Evolutionary conservation across 1,140 invertebrate species (phyloP).

Genomic region (Neodiprion lecontei): DNA sequence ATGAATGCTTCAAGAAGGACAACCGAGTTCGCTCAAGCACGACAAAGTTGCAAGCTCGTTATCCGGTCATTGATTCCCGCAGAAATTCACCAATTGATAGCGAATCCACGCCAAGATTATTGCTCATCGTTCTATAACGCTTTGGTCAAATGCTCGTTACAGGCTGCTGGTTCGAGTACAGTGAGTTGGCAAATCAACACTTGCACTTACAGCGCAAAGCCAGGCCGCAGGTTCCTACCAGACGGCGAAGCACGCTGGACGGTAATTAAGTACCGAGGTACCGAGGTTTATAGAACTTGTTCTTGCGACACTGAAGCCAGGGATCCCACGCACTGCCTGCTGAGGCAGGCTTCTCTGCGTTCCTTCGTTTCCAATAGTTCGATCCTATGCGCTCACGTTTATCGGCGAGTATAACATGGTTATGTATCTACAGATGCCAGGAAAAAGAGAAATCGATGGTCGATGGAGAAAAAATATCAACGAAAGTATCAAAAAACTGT

Average conservation of each 20-base stretch:
- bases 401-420: not conserved
- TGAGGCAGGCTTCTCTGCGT: too few species aligned
- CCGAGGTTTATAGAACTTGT: slow-evolving; percentile 7
- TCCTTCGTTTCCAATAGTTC: too few species aligned
- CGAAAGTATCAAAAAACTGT: too few species aligned
- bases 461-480: not conserved
- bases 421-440: not conserved
- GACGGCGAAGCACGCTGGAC: not conserved
- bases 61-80: too few species aligned
- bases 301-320: not conserved
- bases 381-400: too few species aligned
- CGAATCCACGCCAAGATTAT: too few species aligned
- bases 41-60: too few species aligned
- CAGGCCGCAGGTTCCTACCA: not conserved
- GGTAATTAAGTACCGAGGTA: slow-evolving; percentile 4
- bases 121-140: too few species aligned
- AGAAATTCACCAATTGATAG: too few species aligned
- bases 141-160: too few species aligned
- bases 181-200: not conserved
- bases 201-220: not conserved
- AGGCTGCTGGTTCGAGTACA: not conserved
- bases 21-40: too few species aligned
- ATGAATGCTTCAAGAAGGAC: too few species aligned
- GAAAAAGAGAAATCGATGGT: not conserved
- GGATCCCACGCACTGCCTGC: not conserved